Evolutionary conservation across 2,888 invertebrate genomes (phyloP).

Genomic region (Eupithecia abbreviata): DNA sequence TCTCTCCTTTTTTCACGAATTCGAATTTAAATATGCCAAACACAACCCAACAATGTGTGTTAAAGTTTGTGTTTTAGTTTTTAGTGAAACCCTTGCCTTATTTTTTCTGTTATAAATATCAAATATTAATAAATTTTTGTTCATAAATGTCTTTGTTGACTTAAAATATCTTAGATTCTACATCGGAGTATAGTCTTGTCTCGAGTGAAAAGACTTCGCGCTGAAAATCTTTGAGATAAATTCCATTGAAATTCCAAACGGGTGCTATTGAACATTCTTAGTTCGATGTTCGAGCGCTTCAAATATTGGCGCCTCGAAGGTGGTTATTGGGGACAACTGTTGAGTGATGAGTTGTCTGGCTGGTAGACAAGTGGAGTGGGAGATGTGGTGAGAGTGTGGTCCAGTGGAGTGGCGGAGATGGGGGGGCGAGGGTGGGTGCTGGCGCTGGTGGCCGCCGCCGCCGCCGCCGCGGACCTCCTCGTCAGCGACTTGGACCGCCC

Average conservation of each 20-base stretch:
- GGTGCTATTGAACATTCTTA: slow-evolving; percentile 31
- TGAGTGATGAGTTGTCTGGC: background rate
- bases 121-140: too few species aligned
- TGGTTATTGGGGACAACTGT: background rate
- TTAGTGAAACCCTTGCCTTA: too few species aligned
- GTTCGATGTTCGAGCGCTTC: slow-evolving; percentile 14
- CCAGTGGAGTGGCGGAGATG: background rate
- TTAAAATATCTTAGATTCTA: too few species aligned
- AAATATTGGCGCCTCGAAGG: background rate
- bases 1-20: too few species aligned
- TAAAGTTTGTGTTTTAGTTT: background rate
- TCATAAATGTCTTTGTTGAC: too few species aligned
- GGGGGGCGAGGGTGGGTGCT: slow-evolving; percentile 50
- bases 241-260: slow-evolving; percentile 7
- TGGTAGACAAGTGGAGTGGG: background rate
- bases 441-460: slow-evolving; percentile 63
- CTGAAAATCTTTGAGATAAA: slow-evolving; percentile 10
- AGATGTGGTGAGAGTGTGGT: slow-evolving; percentile 17
- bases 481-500: slow-evolving; percentile 84
- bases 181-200: background rate
- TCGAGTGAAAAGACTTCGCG: background rate
- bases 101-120: too few species aligned
- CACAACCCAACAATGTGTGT: too few species aligned
- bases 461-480: slow-evolving; percentile 80
- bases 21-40: too few species aligned